Evolutionary conservation across 2,888 invertebrate species (phyloP), one percentile per base, ranked within the genome.

Genomic region (Unio delphinus): DNA sequence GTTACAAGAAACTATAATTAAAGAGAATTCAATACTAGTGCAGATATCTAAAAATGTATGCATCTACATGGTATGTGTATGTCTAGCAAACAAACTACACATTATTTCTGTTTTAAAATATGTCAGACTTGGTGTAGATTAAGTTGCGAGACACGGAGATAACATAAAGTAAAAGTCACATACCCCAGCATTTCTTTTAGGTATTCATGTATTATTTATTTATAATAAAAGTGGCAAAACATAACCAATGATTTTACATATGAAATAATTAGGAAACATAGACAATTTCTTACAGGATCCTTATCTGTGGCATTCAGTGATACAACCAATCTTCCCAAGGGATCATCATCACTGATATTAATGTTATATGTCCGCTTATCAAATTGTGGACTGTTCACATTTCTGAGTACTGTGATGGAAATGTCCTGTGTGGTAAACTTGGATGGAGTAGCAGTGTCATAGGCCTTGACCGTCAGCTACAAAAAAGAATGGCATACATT

Each of bases 361-460:
- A 80, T 79, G n/a, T 34, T 63, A 62, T 77, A 78, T 2, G 67
- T 28, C 5, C 67, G 64, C 1, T 59, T 56, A 2, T 55, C 56
- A 64, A 87, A 85, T 4, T 61, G 34, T 17, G 89, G 89, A 5
- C 65, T 57, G 64, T 83, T 82, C n/a, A 82, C 80, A 68, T 89
- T 89, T 61, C 87, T 81, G 17, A 72, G 68, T 20, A 89, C 85
- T 26, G 67, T 74, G 17, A 89, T 82, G 3, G 66, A 73, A 18
- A 86, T 80, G 28, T 76, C 69, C 28, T 77, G 74, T 60, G 79
- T 79, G 6, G 81, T 82, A 58, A 68, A 72, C 63, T 83, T 73
- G 15, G 68, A 61, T 15, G 87, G 88, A 59, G 83, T 84, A 26
- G 77, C 77, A n/a, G 75, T 80, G 70, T 88, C 86, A 72, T 79